Evolutionary conservation across 2,113 vertebrate genomes (phyloP).

Genomic region (Blennius ocellaris): DNA sequence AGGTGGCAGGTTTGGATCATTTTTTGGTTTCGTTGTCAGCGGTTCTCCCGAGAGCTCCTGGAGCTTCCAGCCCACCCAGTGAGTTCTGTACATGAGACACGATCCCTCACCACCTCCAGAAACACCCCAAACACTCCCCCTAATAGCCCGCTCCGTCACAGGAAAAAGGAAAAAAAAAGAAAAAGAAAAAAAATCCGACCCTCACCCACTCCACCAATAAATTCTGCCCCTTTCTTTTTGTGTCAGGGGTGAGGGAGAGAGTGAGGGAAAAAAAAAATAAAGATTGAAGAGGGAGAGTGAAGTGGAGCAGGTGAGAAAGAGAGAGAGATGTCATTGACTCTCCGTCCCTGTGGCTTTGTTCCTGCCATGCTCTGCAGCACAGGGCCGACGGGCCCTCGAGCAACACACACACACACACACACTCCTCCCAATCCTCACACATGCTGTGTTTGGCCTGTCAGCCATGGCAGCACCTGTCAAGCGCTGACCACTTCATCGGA

Average conservation of each 20-base stretch:
- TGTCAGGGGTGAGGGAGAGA: constrained; percentile 1
- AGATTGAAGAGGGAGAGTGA: constrained; percentile 8
- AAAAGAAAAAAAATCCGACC: too few species aligned
- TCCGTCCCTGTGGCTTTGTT: constrained; percentile 77
- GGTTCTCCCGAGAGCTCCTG: background rate
- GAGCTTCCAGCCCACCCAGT: constrained; percentile 35
- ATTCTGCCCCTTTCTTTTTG: constrained; percentile 3
- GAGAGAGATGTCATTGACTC: constrained; percentile 75
- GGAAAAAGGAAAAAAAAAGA: too few species aligned
- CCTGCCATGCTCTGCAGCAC: constrained; percentile 78
- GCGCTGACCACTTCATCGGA: constrained; percentile 79
- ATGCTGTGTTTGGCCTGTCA: constrained; percentile 69
- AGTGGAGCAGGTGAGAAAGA: constrained; percentile 35
- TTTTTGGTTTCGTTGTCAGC: background rate
- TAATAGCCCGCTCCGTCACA: constrained; percentile 5
- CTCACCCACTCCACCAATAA: background rate
- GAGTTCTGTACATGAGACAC: constrained; percentile 33
- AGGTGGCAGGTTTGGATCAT: too few species aligned
- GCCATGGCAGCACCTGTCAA: constrained; percentile 75
- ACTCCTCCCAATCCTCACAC: background rate
- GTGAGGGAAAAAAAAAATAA: constrained; percentile 6
- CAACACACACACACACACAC: constrained; percentile 6
- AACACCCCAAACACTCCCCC: constrained; percentile 13
- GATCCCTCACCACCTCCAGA: constrained; percentile 23
- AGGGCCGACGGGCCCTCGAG: constrained; percentile 65